phyloP scores from a whole-genome alignment of 2,888 invertebrate genomes.

The Augiades crinisus region DNA sequence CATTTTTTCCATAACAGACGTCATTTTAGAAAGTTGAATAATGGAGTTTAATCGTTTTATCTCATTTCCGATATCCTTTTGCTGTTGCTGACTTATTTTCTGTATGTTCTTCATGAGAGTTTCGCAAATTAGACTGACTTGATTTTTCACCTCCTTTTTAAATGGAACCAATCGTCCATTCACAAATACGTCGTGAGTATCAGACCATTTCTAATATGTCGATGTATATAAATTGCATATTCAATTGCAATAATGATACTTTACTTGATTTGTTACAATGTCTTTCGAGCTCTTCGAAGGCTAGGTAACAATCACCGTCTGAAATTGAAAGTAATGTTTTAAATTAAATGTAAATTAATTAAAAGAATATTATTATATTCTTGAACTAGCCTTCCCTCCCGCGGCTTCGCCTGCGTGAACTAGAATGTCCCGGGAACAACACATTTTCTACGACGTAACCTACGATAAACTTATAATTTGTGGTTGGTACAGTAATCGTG shows the following conservation, averaged over 20 bases:
- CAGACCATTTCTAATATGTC: conserved; percentile 52
- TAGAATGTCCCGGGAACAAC: too few species aligned
- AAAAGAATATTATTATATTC: too few species aligned
- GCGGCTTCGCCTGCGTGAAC: too few species aligned
- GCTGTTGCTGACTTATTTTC: conserved; percentile 64
- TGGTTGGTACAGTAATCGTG: too few species aligned
- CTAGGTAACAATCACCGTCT: too few species aligned
- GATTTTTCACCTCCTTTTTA: conserved; percentile 36
- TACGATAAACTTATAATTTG: too few species aligned
- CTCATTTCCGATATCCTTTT: conserved; percentile 56
- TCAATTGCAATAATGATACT: conserved; percentile 45
- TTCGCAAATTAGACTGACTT: conserved; percentile 42
- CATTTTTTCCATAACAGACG: too few species aligned
- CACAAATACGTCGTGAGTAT: conserved; percentile 43
- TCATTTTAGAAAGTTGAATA: conserved; percentile 48
- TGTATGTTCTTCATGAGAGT: conserved; percentile 41
- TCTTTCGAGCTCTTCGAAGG: neutral
- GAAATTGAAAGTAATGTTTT: too few species aligned
- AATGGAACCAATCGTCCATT: conserved; percentile 31
- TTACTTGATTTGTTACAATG: conserved; percentile 36
- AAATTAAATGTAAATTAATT: too few species aligned
- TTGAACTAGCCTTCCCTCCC: too few species aligned
- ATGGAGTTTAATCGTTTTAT: conserved; percentile 55
- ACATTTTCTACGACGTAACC: too few species aligned
- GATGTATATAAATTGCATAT: conserved; percentile 48